A percentile compares a stretch with the other conserved stretches of the same genome.
Evolutionary conservation across 2,888 invertebrate species (phyloP).

Genomic region (Lepidonotus clava): DNA sequence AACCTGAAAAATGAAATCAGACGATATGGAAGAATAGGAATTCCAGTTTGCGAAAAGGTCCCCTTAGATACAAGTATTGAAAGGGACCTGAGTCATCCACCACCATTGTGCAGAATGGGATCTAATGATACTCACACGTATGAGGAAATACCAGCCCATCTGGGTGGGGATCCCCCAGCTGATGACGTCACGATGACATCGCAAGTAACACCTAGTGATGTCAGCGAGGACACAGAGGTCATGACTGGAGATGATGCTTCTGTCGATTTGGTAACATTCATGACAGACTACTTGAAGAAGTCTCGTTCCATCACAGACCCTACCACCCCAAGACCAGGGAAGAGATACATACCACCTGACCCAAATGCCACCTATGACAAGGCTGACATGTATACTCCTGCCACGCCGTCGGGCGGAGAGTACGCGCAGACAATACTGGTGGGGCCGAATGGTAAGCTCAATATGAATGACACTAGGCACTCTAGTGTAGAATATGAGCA

Average conservation of each 20-base stretch:
- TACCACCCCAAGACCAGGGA: neutral
- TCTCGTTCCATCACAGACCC: neutral
- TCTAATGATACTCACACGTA: constrained; percentile 24
- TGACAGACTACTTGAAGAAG: constrained; percentile 11
- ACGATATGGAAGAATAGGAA: neutral
- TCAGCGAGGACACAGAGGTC: no score
- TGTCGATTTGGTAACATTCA: constrained; percentile 34
- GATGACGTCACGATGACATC: neutral
- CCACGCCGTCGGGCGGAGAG: neutral
- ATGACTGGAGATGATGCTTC: neutral
- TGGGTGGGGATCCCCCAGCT: neutral
- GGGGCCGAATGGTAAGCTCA: no score
- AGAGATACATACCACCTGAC: neutral
- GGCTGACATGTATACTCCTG: constrained; percentile 26
- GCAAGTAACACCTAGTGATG: no score
- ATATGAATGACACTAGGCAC: no score
- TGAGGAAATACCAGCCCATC: constrained; percentile 17
- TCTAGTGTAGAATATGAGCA: no score
- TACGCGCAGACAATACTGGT: neutral
- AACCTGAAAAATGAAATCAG: neutral
- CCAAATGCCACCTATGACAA: constrained; percentile 24
- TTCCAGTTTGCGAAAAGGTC: neutral
- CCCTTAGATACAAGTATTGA: no score
- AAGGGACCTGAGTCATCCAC: no score
- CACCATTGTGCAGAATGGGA: no score